Percentiles rank a stretch among this genome's conserved stretches.
phyloP scores from a whole-genome alignment of 1,140 invertebrate species.

The Pollicipes pollicipes region DNA sequence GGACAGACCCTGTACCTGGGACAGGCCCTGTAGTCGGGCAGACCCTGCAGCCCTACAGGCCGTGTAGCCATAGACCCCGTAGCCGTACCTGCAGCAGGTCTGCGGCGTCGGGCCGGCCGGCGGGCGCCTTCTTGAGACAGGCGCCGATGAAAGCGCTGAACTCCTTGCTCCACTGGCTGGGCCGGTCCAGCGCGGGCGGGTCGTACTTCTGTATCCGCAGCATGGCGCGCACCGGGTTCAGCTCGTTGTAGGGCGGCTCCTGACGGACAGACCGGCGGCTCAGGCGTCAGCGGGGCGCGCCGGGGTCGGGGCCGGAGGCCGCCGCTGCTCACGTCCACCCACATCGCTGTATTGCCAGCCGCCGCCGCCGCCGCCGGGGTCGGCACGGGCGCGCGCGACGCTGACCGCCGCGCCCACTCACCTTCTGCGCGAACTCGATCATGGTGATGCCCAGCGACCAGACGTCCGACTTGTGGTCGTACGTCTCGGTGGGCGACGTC shows the following conservation, averaged over 20 bases:
- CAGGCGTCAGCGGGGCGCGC: too few species aligned
- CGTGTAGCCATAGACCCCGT: neutral
- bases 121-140: slow-evolving; percentile 85
- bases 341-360: too few species aligned
- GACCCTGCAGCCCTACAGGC: too few species aligned
- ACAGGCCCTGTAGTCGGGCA: too few species aligned
- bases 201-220: slow-evolving; percentile 98
- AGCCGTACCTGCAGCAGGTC: slow-evolving; percentile 52
- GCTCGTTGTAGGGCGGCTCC: slow-evolving; percentile 96
- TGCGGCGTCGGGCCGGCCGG: slow-evolving; percentile 57
- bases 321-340: too few species aligned
- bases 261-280: neutral
- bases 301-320: too few species aligned
- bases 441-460: slow-evolving; percentile 96
- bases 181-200: slow-evolving; percentile 79
- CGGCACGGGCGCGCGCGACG: too few species aligned
- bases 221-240: slow-evolving; percentile 94
- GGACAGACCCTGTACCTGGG: too few species aligned
- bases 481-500: slow-evolving; percentile 96
- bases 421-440: slow-evolving; percentile 97
- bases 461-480: slow-evolving; percentile 77
- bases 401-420: neutral
- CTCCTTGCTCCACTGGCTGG: slow-evolving; percentile 59
- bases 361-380: too few species aligned
- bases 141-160: slow-evolving; percentile 89